These are phyloP conservation scores for Argyrosomus regius DNA, from an alignment of 2,797 vertebrate genomes.

Conservation along the genomic window DNA sequence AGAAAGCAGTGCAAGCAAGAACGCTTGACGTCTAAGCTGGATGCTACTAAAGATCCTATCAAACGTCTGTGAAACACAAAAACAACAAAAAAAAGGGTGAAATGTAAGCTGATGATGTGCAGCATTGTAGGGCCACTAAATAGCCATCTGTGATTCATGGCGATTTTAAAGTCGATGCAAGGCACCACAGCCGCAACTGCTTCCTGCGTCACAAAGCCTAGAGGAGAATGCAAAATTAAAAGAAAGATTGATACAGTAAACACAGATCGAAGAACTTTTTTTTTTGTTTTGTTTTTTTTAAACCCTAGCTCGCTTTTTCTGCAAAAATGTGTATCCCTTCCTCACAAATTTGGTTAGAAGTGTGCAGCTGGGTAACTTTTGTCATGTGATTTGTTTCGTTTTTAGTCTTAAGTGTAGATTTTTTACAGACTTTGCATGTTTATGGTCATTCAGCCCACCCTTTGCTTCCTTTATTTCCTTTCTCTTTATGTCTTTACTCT, in stretches of 20 bases:
- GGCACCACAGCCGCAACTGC: conserved; percentile 96
- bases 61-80: conserved; percentile 77
- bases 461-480: conserved; percentile 8
- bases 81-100: conserved; percentile 84
- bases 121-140: conserved; percentile 99
- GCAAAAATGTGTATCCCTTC: conserved; percentile 34
- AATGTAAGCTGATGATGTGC: conserved; percentile 97
- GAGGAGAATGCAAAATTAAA: conserved; percentile 92
- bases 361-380: conserved; percentile 22
- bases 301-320: conserved; percentile 54
- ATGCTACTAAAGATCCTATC: conserved; percentile 80
- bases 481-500: conserved; percentile 2
- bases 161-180: conserved; percentile 97
- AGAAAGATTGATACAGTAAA: conserved; percentile 88
- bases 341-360: conserved; percentile 24
- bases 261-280: conserved; percentile 78
- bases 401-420: conserved; percentile 13
- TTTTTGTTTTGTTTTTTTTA: not conserved
- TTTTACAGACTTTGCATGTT: conserved; percentile 21
- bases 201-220: conserved; percentile 91
- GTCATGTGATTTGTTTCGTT: conserved; percentile 6
- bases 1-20: conserved; percentile 74
- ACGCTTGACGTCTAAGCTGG: conserved; percentile 78
- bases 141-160: conserved; percentile 98
- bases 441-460: not conserved